A percentile compares a stretch with the other conserved stretches of the same genome.
phyloP scores from a whole-genome alignment of 2,888 invertebrate genomes.

The Beris chalybata region DNA sequence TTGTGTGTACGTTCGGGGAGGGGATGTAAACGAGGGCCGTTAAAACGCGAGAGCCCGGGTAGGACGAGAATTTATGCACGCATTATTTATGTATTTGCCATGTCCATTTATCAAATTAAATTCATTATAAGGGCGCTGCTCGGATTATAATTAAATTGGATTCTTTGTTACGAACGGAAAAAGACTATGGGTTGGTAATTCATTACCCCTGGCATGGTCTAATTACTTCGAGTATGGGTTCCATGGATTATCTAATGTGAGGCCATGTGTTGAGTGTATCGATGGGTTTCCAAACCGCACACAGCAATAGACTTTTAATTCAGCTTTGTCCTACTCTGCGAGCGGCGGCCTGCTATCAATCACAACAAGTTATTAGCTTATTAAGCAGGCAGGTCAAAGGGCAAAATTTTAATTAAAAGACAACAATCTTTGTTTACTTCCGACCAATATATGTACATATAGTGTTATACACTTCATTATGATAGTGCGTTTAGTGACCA shows the following conservation, averaged over 20 bases:
- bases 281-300: neutral
- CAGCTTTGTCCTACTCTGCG: no score
- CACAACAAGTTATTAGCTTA: neutral
- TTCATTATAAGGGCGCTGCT: slow-evolving; percentile 43
- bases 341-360: neutral
- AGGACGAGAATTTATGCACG: neutral
- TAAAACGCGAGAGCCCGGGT: no score
- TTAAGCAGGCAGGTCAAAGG: neutral
- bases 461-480: neutral
- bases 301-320: no score
- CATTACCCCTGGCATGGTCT: neutral
- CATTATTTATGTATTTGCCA: slow-evolving; percentile 32
- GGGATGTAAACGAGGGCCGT: no score
- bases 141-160: slow-evolving; percentile 46
- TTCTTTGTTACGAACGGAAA: slow-evolving; percentile 38
- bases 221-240: neutral
- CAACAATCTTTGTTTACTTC: neutral
- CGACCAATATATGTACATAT: neutral
- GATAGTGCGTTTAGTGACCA: neutral
- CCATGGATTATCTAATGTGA: neutral
- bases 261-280: neutral
- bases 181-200: neutral
- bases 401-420: neutral
- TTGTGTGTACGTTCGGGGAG: neutral
- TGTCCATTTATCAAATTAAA: slow-evolving; percentile 47